Base-by-base conservation (phyloP, 2,888 invertebrate species). In the Argynnis bischoffii region DNA sequence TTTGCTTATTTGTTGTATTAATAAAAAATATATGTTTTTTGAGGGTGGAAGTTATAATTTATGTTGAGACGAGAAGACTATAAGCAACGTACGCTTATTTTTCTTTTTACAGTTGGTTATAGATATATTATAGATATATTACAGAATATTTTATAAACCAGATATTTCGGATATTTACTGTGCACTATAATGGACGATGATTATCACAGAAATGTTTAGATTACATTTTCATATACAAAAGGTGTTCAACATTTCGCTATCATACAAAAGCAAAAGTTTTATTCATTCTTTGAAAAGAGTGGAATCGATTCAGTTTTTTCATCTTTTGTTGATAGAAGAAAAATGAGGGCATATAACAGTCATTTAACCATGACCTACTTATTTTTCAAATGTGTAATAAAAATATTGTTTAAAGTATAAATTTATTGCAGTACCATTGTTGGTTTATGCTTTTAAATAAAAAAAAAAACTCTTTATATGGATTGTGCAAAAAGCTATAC, bases 251-350 rank as follows among this genome's bases (percentile, higher is more conserved):
- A 65, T 57, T 57, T 56, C 59, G 57, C 54, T 63, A 55, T 54
- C n/a, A 47, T 50, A 68, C 56, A 70, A 61, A 70, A 64, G 67
- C 53, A 64, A 71, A 71, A 69, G 66, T 63, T 59, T 63, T 59
- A 63, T 69, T 56, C 68, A 68, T 63, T 60, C 69, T 63, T 67
- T 69, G 67, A 71, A 69, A 67, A 61, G 66, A 69, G 57, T 59
- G 59, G 64, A 71, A 69, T 69, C 69, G 59, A 71, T 69, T 67
- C 69, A 63, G 64, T 67, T 67, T 70, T 71, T 69, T 71, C 69
- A 67, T 71, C 71, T 69, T 69, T 69, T 69, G 67, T 71, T 69
- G 71, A 65, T 69, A 67, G 48, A 70, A 66, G 46, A 67, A 57
- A 71, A 71, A 69, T 67, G 69, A 65, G 67, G 66, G 64, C 64